These are phyloP conservation scores for Sphenodon punctatus DNA, from an alignment of 2,797 vertebrate genomes.

Conservation along the genomic window DNA sequence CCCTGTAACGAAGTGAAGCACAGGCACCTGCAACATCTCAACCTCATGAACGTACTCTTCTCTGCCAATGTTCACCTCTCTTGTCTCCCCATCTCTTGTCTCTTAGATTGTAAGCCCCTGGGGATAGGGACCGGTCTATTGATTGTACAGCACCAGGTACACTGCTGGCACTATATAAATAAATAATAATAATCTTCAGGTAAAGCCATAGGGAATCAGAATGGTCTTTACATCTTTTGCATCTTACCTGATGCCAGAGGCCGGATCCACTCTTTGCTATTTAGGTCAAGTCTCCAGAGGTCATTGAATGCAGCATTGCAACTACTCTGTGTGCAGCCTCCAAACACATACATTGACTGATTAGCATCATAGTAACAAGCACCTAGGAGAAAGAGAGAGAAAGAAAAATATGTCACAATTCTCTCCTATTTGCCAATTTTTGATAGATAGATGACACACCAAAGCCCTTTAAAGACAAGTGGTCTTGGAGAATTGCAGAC, in stretches of 20 bases:
- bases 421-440: fast-evolving
- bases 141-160: too few species aligned
- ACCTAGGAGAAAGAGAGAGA: constrained; percentile 75
- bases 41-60: too few species aligned
- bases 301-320: constrained; percentile 99
- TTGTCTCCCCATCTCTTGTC: too few species aligned
- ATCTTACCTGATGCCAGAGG: constrained; percentile 93
- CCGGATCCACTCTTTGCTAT: constrained; percentile 99
- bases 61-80: too few species aligned
- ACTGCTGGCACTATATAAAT: too few species aligned
- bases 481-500: neutral
- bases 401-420: neutral
- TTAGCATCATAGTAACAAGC: constrained; percentile 97
- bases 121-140: too few species aligned
- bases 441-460: neutral
- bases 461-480: fast-evolving
- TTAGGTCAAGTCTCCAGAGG: constrained; percentile 97
- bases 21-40: too few species aligned
- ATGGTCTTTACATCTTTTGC: neutral
- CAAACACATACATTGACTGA: constrained; percentile 99
- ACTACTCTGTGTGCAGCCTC: constrained; percentile 98
- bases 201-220: neutral
- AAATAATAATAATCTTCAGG: too few species aligned
- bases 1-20: too few species aligned
- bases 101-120: too few species aligned